Evolutionary conservation across 2,888 invertebrate species (phyloP).

Genomic region (Ophion ellenae): DNA sequence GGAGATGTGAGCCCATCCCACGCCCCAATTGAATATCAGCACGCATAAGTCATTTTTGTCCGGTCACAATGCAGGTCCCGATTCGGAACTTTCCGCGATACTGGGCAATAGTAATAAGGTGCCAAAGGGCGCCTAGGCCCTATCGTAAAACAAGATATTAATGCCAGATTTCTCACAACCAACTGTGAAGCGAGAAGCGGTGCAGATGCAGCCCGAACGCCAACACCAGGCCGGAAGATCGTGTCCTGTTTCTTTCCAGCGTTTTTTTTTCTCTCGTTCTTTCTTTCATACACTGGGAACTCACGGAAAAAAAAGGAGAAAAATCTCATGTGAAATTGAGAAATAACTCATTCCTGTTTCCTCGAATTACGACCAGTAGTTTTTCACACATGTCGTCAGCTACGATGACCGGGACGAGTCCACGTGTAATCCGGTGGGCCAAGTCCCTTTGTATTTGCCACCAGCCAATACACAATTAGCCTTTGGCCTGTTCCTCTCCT

Average conservation of each 20-base stretch:
- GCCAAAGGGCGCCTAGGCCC: not conserved
- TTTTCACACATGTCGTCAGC: slow-evolving; percentile 10
- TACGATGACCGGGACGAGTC: not conserved
- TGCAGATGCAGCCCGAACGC: slow-evolving; percentile 40
- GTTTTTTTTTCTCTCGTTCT: slow-evolving; percentile 22
- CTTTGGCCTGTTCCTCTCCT: slow-evolving; percentile 14
- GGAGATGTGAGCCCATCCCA: too few species aligned
- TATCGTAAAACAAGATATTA: slow-evolving; percentile 13
- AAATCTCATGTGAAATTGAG: slow-evolving; percentile 25
- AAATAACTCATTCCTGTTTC: slow-evolving; percentile 30
- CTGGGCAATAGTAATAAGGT: not conserved
- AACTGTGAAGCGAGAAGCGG: slow-evolving; percentile 40
- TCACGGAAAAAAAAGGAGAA: slow-evolving; percentile 15
- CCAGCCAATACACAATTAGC: slow-evolving; percentile 22
- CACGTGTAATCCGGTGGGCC: too few species aligned
- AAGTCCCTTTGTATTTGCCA: not conserved
- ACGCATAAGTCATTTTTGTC: too few species aligned
- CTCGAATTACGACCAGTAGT: slow-evolving; percentile 3
- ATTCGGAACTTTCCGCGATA: too few species aligned
- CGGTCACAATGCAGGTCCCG: too few species aligned
- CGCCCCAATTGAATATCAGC: too few species aligned
- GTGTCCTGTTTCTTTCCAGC: slow-evolving; percentile 44
- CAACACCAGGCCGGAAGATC: slow-evolving; percentile 66
- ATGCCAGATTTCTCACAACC: slow-evolving; percentile 27
- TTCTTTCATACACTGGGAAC: not conserved